Conservation (phyloP, 2,797 vertebrate species). For the Chrysolophus pictus region DNA sequence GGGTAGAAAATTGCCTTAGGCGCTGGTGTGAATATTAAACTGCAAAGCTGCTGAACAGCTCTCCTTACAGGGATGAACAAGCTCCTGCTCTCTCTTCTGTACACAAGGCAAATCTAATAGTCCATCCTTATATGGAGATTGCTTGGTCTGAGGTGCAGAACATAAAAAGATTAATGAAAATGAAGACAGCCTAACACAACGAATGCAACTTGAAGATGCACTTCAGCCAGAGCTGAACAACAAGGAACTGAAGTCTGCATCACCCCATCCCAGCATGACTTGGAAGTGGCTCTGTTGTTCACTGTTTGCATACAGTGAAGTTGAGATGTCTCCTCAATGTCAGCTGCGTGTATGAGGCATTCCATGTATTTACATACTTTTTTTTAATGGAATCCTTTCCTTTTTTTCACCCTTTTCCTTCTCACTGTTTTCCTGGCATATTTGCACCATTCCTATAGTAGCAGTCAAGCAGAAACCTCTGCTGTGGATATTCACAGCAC, state of each 20-base stretch:
- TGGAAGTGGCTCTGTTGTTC: background rate
- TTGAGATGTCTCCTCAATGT: accelerated
- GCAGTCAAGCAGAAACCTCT: background rate
- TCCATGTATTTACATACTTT: background rate
- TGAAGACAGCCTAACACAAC: background rate
- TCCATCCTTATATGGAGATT: background rate
- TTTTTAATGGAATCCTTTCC: background rate
- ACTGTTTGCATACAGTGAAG: background rate
- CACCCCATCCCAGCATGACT: background rate
- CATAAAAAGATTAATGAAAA: background rate
- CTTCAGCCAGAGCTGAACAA: background rate
- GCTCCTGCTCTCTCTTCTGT: accelerated
- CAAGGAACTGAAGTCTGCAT: background rate
- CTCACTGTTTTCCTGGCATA: background rate
- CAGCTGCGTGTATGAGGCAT: background rate
- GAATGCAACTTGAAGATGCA: background rate
- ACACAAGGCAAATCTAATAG: background rate
- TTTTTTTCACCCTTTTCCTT: background rate
- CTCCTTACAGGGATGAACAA: background rate
- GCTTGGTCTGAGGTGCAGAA: background rate
- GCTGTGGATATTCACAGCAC: background rate
- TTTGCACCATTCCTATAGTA: background rate
- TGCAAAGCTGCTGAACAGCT: background rate
- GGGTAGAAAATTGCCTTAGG: background rate
- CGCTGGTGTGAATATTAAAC: background rate